Evolutionary conservation across 2,888 invertebrate genomes (phyloP), one percentile per base, ranked within the genome.

Genomic region (Melinaea marsaeus): DNA sequence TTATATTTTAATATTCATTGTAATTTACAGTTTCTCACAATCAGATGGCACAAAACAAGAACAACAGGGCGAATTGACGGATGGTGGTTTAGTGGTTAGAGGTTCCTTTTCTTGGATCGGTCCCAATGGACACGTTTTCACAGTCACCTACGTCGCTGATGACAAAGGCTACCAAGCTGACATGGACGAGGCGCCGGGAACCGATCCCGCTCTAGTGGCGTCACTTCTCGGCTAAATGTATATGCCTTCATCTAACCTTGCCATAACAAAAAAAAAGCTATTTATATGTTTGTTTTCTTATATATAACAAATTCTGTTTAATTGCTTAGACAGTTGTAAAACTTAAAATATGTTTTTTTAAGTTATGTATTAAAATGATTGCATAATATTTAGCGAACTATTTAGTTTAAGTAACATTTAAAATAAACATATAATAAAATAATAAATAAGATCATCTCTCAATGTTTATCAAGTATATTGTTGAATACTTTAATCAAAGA

Each of bases 71-170:
- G 73, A 79, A 60, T 66, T 92, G 47, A 84, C 80, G 67, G 87
- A 91, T 71, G 78, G 90, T 13, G 88, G 91, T 22, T 72, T 91
- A 54, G 75, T 78, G 0, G 90, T 92, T 5, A 76, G 70, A n/a
- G 92, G 92, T 11, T 75, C 77, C 33, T 91, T 75, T 81, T 80
- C 87, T 32, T 92, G 85, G 76, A 72, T 86, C 3, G 91, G 80
- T 13, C 86, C 87, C 7, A 87, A 91, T 51, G 77, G 75, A 13
- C 70, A 82, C 51, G 83, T 79, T 32, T 92, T 92, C 76, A 81
- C 80, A 5, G 92, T 94, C 63, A 92, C 76, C 61, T 92, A 92
- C 75, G 73, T 83, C 11, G 90, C 91, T 51, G 91, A 90, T 37
- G 76, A 79, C 6, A 71, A 78, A 4, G 82, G 81, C 2, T 81